Evolutionary conservation across 2,888 invertebrate genomes (phyloP), one percentile per base, ranked within the genome.

Genomic region (Mystacides longicornis): DNA sequence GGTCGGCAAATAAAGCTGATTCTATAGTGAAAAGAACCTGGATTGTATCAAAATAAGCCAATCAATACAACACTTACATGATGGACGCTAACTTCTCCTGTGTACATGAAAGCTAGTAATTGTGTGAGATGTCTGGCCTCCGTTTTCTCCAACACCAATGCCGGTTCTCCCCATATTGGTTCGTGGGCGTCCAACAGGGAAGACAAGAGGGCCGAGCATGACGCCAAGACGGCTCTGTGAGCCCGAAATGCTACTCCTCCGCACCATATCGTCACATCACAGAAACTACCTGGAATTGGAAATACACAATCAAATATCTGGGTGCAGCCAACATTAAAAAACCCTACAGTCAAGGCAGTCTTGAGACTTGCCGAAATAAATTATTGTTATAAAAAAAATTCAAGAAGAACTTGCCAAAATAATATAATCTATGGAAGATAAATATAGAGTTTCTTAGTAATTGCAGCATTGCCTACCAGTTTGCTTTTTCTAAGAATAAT

Each of bases 61-160:
- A n/a, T n/a, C n/a, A n/a, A n/a, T n/a, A n/a, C n/a, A n/a, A 21
- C 63, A 83, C 88, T 86, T 71, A 93, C 93, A 76, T 93, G 92
- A 67, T 92, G 91, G 56, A 94, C 93, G 74, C 92, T 93, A 71
- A 94, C 93, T 77, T 94, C 94, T 62, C 94, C 94, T 67, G 91
- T 91, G 73, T 94, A 94, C 93, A 94, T 94, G 70, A 93, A 94
- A 71, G 93, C 91, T 54, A 94, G 88, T 62, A 94, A 80, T 60
- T 92, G 91, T 71, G 87, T 87, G 65, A 94, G 84, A 52, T 77
- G 76, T 1, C 64, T 59, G 0, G 77, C 76, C 53, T 75, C 74
- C 0, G 75, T 76, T 2, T 75, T 74, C 73, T 94, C 93, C 67
- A 90, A 93, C 69, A 90, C 87, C 60, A 93, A 90, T 23, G 58